phyloP scores from a whole-genome alignment of 2,113 vertebrate genomes.

The Otis tarda region DNA sequence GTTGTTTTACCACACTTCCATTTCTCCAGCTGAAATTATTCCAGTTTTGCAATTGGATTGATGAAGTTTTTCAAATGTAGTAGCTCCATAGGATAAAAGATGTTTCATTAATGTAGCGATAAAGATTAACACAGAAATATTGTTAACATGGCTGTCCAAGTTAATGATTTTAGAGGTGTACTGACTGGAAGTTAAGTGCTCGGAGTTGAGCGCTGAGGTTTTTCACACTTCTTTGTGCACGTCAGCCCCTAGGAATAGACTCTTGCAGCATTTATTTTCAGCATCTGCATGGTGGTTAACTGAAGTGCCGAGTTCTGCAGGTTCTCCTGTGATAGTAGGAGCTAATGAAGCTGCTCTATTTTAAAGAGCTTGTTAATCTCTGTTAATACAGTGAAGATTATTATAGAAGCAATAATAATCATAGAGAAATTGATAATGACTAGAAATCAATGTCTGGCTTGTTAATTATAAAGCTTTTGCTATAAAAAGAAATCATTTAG shows the following conservation, averaged over 20 bases:
- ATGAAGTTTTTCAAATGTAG: neutral
- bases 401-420: constrained; percentile 77
- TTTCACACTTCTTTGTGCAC: neutral
- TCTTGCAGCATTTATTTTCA: constrained; percentile 43
- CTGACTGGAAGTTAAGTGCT: neutral
- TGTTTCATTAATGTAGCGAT: neutral
- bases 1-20: neutral
- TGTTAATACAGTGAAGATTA: constrained; percentile 72
- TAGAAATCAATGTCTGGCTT: constrained; percentile 73
- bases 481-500: constrained; percentile 79
- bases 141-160: neutral
- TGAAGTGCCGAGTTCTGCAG: constrained; percentile 24
- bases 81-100: neutral
- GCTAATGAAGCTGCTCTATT: constrained; percentile 70
- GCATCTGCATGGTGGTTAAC: neutral
- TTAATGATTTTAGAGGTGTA: constrained; percentile 18
- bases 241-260: neutral
- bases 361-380: constrained; percentile 73
- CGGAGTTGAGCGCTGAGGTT: neutral
- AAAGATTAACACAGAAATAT: neutral
- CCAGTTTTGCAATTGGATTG: neutral
- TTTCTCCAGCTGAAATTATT: neutral
- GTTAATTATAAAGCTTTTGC: constrained; percentile 76
- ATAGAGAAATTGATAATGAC: constrained; percentile 75
- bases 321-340: constrained; percentile 38